Evolutionary conservation across 2,113 vertebrate species (phyloP), one percentile per base, ranked within the genome.

Genomic region (Lanius ludovicianus): DNA sequence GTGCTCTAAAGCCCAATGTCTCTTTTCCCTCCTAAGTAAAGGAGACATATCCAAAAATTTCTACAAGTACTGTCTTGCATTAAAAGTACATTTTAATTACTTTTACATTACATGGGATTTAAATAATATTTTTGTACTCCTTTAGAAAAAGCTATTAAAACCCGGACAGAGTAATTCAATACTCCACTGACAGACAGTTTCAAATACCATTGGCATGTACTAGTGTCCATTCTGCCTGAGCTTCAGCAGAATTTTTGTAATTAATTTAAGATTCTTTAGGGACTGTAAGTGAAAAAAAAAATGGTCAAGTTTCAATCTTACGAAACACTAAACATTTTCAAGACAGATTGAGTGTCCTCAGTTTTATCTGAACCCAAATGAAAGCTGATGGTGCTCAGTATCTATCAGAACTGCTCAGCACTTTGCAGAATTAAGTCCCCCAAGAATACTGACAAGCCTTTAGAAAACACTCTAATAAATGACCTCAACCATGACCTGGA

Each of bases 61-160:
- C 69, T 84, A 52, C 46, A 59, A 79, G 63, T 44, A 60, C 52
- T 81, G 33, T 65, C 75, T 85, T 90, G 71, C 31, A 81, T 77
- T 88, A 80, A 49, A 90, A 88, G 33, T 82, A 60, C 37, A 78
- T 94, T 94, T 93, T 89, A 89, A 90, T 96, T 94, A 81, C 63
- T 89, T 74, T 87, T 87, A 81, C 17, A 75, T 87, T 95, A 59
- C 56, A 68, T 82, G 53, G 53, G 62, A 89, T 92, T 93, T 79
- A 89, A 93, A 57, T 20, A 78, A 74, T 69, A 59, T 89, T 84
- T 95, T 78, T 96, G 52, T 68, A 64, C 41, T 89, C 28, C 57
- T 89, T 93, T 89, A 93, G 60, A 71, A 88, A 93, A 64, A 93
- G 69, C 62, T 95, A 94, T 81, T 95, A 92, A 94, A 96, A 49